Percentiles rank a stretch among this genome's conserved stretches.
These are phyloP conservation scores for Avahi laniger DNA, from an alignment of 2,797 vertebrate species.

Conservation along the genomic window DNA sequence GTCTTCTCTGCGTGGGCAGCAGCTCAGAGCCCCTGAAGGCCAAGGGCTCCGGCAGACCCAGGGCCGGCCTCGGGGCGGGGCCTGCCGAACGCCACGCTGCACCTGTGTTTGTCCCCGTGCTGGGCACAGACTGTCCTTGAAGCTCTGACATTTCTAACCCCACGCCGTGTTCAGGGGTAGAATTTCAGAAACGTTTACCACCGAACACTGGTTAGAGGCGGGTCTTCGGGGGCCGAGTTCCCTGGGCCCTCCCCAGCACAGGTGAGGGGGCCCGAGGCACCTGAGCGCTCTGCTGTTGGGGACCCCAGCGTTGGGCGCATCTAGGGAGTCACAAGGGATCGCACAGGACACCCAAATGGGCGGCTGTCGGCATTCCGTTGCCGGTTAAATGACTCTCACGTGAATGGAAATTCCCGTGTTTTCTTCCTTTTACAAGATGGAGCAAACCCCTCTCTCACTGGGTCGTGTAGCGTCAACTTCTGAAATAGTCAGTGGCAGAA, in stretches of 20 bases:
- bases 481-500: not conserved
- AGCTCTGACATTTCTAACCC: not conserved
- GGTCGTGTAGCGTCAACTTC: not conserved
- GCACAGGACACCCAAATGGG: accelerated
- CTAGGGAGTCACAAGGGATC: not conserved
- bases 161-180: not conserved
- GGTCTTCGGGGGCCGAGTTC: not conserved
- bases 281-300: not conserved
- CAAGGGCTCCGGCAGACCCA: accelerated
- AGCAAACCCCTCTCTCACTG: not conserved
- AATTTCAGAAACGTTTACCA: not conserved
- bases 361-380: not conserved
- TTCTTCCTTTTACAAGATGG: not conserved
- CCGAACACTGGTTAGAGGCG: not conserved
- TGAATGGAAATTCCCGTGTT: not conserved
- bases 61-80: not conserved
- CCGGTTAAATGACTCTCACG: not conserved
- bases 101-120: not conserved
- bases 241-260: accelerated
- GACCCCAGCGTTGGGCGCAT: not conserved
- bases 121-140: not conserved
- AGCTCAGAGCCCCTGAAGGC: accelerated
- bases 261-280: not conserved
- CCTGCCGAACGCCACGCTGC: not conserved
- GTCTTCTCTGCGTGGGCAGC: not conserved